A percentile compares a stretch with the other conserved stretches of the same genome.
phyloP scores from a whole-genome alignment of 2,797 vertebrate species.

The Pseudochirops cupreus region DNA sequence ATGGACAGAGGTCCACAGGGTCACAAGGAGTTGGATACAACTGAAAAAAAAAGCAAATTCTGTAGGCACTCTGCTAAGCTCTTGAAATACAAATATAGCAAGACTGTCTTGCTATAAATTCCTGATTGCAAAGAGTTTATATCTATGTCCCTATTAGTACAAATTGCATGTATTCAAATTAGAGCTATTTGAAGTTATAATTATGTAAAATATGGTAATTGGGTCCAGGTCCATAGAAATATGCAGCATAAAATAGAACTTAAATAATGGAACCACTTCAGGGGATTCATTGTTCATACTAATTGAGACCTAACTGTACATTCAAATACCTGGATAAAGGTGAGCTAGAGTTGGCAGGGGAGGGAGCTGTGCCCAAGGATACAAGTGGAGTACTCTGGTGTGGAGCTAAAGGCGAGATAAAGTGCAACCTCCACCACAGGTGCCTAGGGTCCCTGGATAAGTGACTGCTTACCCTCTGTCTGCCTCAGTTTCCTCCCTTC shows the following conservation, averaged over 20 bases:
- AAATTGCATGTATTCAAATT: neutral
- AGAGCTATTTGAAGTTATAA: neutral
- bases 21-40: too few species aligned
- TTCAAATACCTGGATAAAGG: neutral
- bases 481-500: neutral
- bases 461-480: neutral
- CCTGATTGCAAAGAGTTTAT: neutral
- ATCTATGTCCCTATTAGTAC: neutral
- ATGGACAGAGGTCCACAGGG: neutral
- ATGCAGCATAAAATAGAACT: neutral
- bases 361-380: neutral
- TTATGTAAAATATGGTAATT: neutral
- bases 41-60: neutral
- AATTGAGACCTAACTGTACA: neutral
- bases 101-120: neutral
- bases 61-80: neutral
- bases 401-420: neutral
- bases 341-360: too few species aligned
- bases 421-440: neutral
- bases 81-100: neutral
- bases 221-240: neutral
- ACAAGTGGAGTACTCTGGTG: neutral
- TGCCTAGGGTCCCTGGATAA: neutral
- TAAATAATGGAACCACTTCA: neutral
- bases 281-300: neutral